Evolutionary conservation across 2,797 vertebrate species (phyloP), one percentile per base, ranked within the genome.

Genomic region (Prunella strophiata): DNA sequence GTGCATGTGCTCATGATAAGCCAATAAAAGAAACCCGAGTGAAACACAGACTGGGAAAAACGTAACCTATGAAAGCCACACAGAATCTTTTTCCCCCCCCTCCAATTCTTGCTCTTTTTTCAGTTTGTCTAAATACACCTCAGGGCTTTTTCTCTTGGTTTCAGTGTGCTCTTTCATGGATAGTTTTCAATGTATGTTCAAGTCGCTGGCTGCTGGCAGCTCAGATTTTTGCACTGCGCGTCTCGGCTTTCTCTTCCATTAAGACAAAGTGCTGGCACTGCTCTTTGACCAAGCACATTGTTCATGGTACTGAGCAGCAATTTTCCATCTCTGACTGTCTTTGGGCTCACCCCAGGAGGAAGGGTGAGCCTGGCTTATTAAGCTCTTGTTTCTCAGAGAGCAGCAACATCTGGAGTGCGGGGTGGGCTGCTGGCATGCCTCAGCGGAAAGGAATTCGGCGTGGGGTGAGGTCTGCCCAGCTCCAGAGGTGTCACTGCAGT

Each of bases 341-440:
- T 96, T 97, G 96, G 82, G 65, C 85, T 97, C 97, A 97, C 97
- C 97, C 97, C 97, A 97, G 96, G 97, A 97, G 97, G 93, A 97
- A 98, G 97, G 98, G 97, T 97, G 96, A 98, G 97, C 97, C 97
- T 96, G 93, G 88, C 91, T 97, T 97, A 85, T 93, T 92, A 96
- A 97, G 97, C 87, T 97, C 93, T 97, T 63, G 43, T 98, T 97
- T 97, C 97, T 96, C 97, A 83, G 90, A 96, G 96, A 97, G 95
- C 96, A 96, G 96, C 91, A 98, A 97, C 97, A 97, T 97, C 97
- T 98, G 97, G 97, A 97, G 94, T 2, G 1, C 2, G 80, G 96
- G 97, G 94, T 95, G 92, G 84, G 95, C 96, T 97, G 97, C 93
- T 98, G 97, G 97, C 97, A 97, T 15, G 52, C 91, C 96, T 95